phyloP scores from a whole-genome alignment of 2,888 invertebrate genomes.

The Ornithoptera priamus region DNA sequence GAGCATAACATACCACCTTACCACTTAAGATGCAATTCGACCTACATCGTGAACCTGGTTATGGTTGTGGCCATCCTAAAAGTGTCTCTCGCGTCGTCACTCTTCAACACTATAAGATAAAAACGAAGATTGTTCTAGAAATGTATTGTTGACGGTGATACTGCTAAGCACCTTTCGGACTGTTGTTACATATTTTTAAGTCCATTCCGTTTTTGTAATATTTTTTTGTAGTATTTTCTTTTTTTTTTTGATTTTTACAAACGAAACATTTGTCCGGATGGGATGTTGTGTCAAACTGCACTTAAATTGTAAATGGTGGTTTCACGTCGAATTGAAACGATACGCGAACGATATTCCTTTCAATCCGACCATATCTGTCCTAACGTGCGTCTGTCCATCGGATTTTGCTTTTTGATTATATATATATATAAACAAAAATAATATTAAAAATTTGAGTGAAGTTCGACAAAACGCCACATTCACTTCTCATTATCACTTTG shows the following conservation, averaged over 20 bases:
- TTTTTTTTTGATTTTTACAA: conserved; percentile 23
- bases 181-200: conserved; percentile 78
- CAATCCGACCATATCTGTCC: conserved; percentile 50
- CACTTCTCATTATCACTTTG: conserved; percentile 34
- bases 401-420: conserved; percentile 56
- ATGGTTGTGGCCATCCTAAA: conserved; percentile 78
- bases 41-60: conserved; percentile 78
- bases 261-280: conserved; percentile 31
- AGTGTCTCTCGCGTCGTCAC: conserved; percentile 74
- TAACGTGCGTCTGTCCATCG: conserved; percentile 53
- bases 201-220: conserved; percentile 55
- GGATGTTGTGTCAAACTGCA: conserved; percentile 80
- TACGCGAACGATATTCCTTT: conserved; percentile 40
- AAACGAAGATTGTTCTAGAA: conserved; percentile 67
- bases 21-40: conserved; percentile 81
- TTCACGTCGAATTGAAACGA: conserved; percentile 43
- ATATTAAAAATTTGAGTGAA: conserved; percentile 75
- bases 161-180: conserved; percentile 76
- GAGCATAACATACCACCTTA: conserved; percentile 76
- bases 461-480: conserved; percentile 73
- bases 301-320: conserved; percentile 78
- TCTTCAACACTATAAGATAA: conserved; percentile 79
- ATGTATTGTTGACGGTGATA: conserved; percentile 76
- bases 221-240: conserved; percentile 26
- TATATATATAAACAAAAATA: background rate